These are phyloP conservation scores for Orchestia grillus DNA, from an alignment of 1,140 invertebrate species.

Conservation along the genomic window DNA sequence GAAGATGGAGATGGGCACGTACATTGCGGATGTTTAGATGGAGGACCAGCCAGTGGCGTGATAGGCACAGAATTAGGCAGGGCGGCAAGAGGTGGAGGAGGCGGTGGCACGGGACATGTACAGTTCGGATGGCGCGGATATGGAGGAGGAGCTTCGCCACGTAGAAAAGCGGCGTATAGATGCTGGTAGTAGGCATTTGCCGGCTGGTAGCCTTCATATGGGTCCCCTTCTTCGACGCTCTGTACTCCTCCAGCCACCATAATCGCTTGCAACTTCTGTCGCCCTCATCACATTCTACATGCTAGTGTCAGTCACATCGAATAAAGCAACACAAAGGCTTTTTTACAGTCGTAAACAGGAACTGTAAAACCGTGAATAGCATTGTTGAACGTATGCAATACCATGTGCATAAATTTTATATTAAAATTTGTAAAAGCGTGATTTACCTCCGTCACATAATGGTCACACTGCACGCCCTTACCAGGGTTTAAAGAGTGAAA, in stretches of 20 bases:
- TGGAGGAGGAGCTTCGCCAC: not conserved
- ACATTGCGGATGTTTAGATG: not conserved
- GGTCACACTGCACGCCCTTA: not conserved
- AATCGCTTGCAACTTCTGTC: not conserved
- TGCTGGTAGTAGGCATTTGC: conserved; percentile 61
- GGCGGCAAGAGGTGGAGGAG: not conserved
- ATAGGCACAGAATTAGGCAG: conserved; percentile 26
- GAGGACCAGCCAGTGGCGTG: not conserved
- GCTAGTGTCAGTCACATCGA: not conserved
- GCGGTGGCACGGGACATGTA: conserved; percentile 24
- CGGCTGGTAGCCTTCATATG: conserved; percentile 62
- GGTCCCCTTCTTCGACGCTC: conserved; percentile 66
- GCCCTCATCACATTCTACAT: conserved; percentile 43
- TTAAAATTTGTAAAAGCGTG: not conserved
- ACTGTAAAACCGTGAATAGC: not conserved
- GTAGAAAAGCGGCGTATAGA: conserved; percentile 17
- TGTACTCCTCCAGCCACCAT: conserved; percentile 67
- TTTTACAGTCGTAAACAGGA: not conserved
- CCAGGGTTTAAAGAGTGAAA: not conserved
- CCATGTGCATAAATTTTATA: not conserved
- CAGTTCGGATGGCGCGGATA: not conserved
- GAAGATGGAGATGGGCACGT: not conserved
- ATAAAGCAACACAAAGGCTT: not conserved
- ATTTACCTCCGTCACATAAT: not conserved
- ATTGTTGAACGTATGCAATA: not conserved